Evolutionary conservation across 35 echinoderm and acorn worm genomes (phyloP), one percentile per base, ranked within the genome.

Genomic region (Diadema setosum): DNA sequence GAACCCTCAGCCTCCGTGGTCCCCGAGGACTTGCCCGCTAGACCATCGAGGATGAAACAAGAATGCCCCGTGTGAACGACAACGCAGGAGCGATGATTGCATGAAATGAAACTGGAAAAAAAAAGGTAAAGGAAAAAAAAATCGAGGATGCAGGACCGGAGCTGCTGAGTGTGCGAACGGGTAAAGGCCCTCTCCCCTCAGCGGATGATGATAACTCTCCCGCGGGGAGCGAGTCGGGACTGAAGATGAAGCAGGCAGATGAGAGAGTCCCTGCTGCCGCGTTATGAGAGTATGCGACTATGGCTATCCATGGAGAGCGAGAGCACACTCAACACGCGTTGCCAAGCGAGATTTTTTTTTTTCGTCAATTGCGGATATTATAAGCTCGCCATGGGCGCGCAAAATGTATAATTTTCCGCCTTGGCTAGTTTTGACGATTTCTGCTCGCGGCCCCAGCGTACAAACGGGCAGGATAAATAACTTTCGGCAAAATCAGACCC

Each of bases 401-500:
- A 67, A 67, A 67, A 67, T 67, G 63, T 67, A 67, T 67, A 67
- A 67, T 67, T 67, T 67, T 67, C 63, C 63, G 63, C 63, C 63
- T 67, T 67, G 63, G 25, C 29, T 67, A 29, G 63, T 67, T 67
- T 67, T 67, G 63, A 29, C 63, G 63, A 67, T 67, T 29, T 67
- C 29, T 67, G 63, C 63, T 67, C 63, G 63, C 25, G 63, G 63
- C 63, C 63, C 20, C 26, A 27, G 37, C 29, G 63, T 67, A 67
- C 63, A 32, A 67, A 67, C 73, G 73, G 73, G 73, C 73, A 78
- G 73, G 27, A 78, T 78, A 78, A 78, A 78, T 78, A 78, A 42
- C 73, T 78, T 39, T 78, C 73, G 73, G 73, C 73, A 34, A 78
- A 44, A 78, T 78, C 73, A 78, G 73, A 78, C 73, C 35, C 73